Conservation (phyloP, 2,888 invertebrate genomes). For the Cryptus viduatorius region DNA sequence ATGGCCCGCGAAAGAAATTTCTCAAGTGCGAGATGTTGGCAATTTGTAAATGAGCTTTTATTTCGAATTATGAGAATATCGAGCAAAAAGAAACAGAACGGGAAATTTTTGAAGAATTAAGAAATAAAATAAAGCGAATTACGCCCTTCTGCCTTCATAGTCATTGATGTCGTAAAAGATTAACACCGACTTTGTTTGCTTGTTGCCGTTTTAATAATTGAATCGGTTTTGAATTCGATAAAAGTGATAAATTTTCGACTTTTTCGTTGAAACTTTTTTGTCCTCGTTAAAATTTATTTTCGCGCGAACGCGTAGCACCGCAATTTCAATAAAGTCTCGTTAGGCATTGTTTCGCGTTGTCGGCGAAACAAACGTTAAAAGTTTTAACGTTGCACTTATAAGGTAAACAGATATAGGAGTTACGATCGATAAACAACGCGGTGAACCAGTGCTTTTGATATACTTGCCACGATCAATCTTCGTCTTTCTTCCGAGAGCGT, state of each 20-base stretch:
- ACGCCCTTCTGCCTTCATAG: too few species aligned
- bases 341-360: background rate
- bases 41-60: background rate
- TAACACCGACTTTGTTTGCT: background rate
- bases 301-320: background rate
- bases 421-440: slow-evolving; percentile 49
- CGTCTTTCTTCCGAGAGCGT: slow-evolving; percentile 7
- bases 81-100: too few species aligned
- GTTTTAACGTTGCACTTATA: slow-evolving; percentile 1
- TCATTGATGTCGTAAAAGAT: background rate
- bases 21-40: background rate
- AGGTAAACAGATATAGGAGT: background rate
- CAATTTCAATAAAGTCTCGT: background rate
- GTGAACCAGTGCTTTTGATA: slow-evolving; percentile 42
- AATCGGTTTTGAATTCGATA: background rate
- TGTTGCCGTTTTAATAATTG: background rate
- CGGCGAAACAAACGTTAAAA: background rate
- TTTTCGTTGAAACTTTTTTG: background rate
- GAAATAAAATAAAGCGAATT: too few species aligned
- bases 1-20: background rate
- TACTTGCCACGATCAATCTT: slow-evolving; percentile 58
- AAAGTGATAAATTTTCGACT: background rate
- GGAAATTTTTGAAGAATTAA: too few species aligned
- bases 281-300: background rate
- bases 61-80: background rate